Percentiles rank a stretch among this genome's conserved stretches.
phyloP scores from a whole-genome alignment of 2,113 vertebrate genomes.

The Rhegmatorhina hoffmannsi region DNA sequence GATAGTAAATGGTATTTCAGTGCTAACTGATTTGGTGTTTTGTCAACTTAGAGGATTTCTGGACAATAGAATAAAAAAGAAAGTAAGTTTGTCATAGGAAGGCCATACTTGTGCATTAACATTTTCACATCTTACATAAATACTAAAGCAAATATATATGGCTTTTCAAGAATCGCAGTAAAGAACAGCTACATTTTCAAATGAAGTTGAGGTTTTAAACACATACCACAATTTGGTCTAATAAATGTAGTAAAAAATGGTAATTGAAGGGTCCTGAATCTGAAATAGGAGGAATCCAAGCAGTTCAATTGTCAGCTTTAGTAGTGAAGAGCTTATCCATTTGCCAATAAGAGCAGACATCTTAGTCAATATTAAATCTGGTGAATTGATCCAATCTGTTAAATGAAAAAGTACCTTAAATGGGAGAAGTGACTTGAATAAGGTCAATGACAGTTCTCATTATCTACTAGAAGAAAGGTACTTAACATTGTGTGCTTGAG shows the following conservation, averaged over 20 bases:
- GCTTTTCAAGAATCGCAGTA: not conserved
- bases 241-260: not conserved
- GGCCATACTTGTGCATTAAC: not conserved
- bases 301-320: not conserved
- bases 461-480: not conserved
- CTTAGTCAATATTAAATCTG: slow-evolving; percentile 54
- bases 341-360: not conserved
- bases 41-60: not conserved
- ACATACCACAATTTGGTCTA: not conserved
- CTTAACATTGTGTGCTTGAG: not conserved
- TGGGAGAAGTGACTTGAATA: not conserved
- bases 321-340: not conserved
- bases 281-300: not conserved
- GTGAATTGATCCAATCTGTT: not conserved
- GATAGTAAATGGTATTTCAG: not conserved
- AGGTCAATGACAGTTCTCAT: slow-evolving; percentile 10
- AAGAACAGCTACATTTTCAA: not conserved
- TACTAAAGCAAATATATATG: not conserved
- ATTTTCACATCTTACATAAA: not conserved
- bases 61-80: not conserved
- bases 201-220: not conserved
- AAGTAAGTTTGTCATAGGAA: not conserved
- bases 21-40: not conserved
- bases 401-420: slow-evolving; percentile 36
- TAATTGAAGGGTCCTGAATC: not conserved